Evolutionary conservation across 2,888 invertebrate species (phyloP), one percentile per base, ranked within the genome.

Genomic region (Pedicia rivosa): DNA sequence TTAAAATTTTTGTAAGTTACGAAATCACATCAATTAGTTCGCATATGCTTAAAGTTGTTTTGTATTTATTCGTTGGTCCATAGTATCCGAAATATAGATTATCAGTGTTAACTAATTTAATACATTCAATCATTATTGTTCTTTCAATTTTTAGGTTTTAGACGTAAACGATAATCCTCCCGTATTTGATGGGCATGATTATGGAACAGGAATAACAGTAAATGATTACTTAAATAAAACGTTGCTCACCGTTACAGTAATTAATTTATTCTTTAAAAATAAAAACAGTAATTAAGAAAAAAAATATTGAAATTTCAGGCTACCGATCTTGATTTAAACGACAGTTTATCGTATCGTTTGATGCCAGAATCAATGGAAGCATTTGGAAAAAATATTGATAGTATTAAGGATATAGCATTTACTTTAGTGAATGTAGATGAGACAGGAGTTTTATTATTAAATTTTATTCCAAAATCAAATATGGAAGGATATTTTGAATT

Each of bases 401-500:
- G 51, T 1, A 59, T 68, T 9, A 51, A 49, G 25, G 46, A 56
- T 4, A 47, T 50, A 0, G 7, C n/a, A 10, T 35, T 25, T 35
- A 63, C 67, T 2, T 69, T 73, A 46, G 26, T 41, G 1, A 45
- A 72, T 16, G 44, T 68, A 47, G 26, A 46, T 0, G 40, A 45
- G 5, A 59, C 59, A 0, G 74, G 73, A 5, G 54, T 59, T 13
- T 50, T 75, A 13, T 52, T 47, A 1, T 55, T 72, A 15, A 64
- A 63, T 46, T 68, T 72, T 35, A 57, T 62, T 43, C 67, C 70
- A 3, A 60, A 63, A 2, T 52, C 55, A 6, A 57, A 59, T 36
- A 73, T 74, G 72, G 62, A 62, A 17, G 77, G 77, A 40, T 70
- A 66, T 60, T 72, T 75, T 48, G 62, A 62, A 44, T 74, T 76